Conservation (phyloP, 2,888 invertebrate genomes). For the Protodeltote pygarga region DNA sequence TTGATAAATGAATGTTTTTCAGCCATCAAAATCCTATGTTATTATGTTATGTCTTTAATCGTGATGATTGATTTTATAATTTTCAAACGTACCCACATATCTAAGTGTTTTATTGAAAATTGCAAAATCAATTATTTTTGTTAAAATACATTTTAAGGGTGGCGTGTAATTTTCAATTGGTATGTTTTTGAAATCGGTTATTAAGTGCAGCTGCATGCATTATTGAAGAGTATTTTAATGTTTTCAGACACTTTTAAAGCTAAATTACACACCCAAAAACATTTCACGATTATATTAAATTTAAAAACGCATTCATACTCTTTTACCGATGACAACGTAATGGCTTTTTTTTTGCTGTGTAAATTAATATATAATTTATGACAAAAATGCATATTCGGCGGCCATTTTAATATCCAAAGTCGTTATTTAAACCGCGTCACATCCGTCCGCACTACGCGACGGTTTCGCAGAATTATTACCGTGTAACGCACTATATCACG, state of each 20-base stretch:
- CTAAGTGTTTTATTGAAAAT: no score
- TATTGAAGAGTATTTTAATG: constrained; percentile 15
- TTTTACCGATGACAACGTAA: constrained; percentile 43
- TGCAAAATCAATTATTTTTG: background rate
- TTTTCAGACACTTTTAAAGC: constrained; percentile 30
- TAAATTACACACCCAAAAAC: constrained; percentile 27
- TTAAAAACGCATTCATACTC: constrained; percentile 39
- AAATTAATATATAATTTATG: constrained; percentile 59
- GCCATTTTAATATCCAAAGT: constrained; percentile 82
- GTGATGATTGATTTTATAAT: no score
- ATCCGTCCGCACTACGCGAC: constrained; percentile 83
- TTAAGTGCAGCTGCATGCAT: constrained; percentile 28
- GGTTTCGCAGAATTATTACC: constrained; percentile 83
- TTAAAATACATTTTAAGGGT: constrained; percentile 26
- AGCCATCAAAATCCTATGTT: constrained; percentile 7
- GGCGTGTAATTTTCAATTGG: constrained; percentile 28
- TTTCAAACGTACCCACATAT: no score
- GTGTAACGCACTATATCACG: constrained; percentile 85
- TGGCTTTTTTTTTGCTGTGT: constrained; percentile 43
- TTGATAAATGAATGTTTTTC: background rate
- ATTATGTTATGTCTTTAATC: no score
- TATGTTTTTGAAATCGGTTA: constrained; percentile 37
- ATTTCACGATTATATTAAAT: constrained; percentile 34
- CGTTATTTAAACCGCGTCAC: constrained; percentile 84
- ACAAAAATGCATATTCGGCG: constrained; percentile 64